Percentiles rank a stretch among this genome's conserved stretches.
These are phyloP conservation scores for Eupelmus urozonus DNA, from an alignment of 2,888 invertebrate genomes.

Conservation along the genomic window DNA sequence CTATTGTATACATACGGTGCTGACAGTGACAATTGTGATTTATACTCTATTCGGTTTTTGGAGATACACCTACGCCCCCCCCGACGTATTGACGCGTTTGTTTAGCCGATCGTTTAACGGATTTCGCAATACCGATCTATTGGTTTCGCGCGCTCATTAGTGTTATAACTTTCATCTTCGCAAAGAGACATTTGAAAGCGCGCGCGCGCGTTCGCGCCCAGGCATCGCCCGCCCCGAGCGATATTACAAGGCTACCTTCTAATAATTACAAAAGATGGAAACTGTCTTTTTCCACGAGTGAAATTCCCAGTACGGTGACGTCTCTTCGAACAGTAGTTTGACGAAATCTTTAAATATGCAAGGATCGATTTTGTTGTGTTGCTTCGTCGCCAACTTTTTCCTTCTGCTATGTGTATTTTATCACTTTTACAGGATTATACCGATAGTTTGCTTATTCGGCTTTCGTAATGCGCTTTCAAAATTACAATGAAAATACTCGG, in stretches of 20 bases:
- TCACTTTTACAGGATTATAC: conserved; percentile 10
- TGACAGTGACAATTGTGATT: conserved; percentile 15
- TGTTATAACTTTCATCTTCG: conserved; percentile 26
- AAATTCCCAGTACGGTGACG: background rate
- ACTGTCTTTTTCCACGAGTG: conserved; percentile 24
- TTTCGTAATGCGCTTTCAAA: conserved; percentile 7
- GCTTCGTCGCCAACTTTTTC: conserved; percentile 38
- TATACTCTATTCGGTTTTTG: background rate
- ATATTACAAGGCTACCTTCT: conserved; percentile 39
- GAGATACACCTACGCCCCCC: background rate
- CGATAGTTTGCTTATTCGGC: background rate
- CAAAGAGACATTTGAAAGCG: conserved; percentile 31
- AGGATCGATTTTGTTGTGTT: conserved; percentile 37
- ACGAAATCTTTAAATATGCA: conserved; percentile 23
- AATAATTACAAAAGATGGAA: conserved; percentile 29
- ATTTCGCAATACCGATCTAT: conserved; percentile 37
- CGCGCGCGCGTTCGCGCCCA: no score
- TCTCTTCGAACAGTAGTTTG: background rate
- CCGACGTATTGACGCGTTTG: no score
- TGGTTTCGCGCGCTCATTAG: conserved; percentile 33
- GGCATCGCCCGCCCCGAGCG: conserved; percentile 35
- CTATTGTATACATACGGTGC: no score
- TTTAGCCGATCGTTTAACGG: background rate
- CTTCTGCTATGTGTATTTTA: conserved; percentile 23
- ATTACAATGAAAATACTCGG: background rate